Conservation (phyloP, 1,140 invertebrate genomes). For the Atta texana region DNA sequence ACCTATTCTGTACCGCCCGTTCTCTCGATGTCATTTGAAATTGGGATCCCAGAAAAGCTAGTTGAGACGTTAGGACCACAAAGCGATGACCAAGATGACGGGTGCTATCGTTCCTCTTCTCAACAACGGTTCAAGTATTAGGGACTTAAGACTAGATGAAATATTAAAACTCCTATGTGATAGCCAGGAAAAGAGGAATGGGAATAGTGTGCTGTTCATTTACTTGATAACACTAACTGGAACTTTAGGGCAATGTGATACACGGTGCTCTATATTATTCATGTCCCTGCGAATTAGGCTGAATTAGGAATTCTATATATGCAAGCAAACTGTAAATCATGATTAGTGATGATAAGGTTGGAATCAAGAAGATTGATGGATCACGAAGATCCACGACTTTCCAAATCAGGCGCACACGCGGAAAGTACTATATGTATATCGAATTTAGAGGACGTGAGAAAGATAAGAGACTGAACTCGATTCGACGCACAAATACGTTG, state of each 20-base stretch:
- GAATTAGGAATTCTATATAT: not conserved
- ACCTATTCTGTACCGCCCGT: not conserved
- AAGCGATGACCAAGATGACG: not conserved
- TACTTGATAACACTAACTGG: constrained; percentile 2
- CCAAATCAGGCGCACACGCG: constrained; percentile 1
- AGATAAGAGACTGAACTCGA: constrained; percentile 42
- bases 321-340: constrained; percentile 14
- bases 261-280: not conserved
- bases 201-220: not conserved
- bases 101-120: constrained; percentile 13
- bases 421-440: constrained; percentile 7
- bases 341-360: not conserved
- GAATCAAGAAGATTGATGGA: not conserved
- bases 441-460: constrained; percentile 13
- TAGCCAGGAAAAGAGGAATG: not conserved
- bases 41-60: constrained; percentile 4
- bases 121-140: constrained; percentile 16
- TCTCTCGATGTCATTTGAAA: not conserved
- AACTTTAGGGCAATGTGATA: not conserved
- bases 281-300: not conserved
- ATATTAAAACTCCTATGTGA: constrained; percentile 13
- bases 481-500: constrained; percentile 39
- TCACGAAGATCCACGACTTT: constrained; percentile 9
- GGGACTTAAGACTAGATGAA: constrained; percentile 2
- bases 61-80: constrained; percentile 18